These are phyloP conservation scores for Diglossa cyanea DNA, from an alignment of 2,797 vertebrate species.

Conservation along the genomic window DNA sequence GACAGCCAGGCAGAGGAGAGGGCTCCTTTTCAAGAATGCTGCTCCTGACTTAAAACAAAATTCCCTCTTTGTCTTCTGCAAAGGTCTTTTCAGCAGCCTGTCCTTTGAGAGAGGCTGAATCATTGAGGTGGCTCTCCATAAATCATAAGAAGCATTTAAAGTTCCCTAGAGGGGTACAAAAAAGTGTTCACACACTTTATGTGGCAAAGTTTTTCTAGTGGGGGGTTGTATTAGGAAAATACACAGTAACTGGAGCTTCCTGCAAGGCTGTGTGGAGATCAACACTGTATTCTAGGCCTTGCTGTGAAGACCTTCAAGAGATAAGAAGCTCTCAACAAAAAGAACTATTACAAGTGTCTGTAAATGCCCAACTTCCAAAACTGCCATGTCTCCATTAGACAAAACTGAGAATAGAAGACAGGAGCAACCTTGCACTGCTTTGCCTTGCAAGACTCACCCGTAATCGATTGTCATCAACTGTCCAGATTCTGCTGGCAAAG, in stretches of 20 bases:
- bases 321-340: neutral
- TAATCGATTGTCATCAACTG: slow-evolving; percentile 91
- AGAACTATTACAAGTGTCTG: neutral
- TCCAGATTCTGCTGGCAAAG: slow-evolving; percentile 98
- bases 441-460: slow-evolving; percentile 79
- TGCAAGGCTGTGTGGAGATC: neutral
- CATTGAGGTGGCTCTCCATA: neutral
- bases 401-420: neutral
- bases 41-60: neutral
- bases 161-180: neutral
- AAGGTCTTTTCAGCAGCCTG: neutral
- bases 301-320: neutral
- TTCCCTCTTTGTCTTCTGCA: neutral
- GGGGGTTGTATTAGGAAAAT: neutral
- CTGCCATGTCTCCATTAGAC: neutral
- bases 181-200: neutral
- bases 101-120: neutral
- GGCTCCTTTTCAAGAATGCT: neutral
- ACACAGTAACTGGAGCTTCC: neutral
- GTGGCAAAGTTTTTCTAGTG: neutral
- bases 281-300: neutral
- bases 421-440: neutral
- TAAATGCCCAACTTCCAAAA: neutral
- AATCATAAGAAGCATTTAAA: neutral
- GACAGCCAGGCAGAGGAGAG: neutral